phyloP scores from a whole-genome alignment of 2,797 vertebrate genomes.

The Ispidina lecontei region DNA sequence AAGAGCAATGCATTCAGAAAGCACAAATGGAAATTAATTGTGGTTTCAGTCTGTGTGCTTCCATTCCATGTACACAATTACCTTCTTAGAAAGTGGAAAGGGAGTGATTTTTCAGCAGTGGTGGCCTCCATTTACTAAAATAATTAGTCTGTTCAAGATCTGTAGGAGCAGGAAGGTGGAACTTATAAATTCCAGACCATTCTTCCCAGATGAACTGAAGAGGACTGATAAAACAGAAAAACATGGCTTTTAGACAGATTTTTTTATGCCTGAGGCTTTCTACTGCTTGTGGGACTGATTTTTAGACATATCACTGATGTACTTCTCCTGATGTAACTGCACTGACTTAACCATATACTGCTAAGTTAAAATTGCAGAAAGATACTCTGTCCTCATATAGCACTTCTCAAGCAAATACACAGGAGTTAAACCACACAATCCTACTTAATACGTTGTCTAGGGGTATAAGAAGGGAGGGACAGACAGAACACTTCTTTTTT shows the following conservation, averaged over 20 bases:
- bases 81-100: not conserved
- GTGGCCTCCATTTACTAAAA: not conserved
- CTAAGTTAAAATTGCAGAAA: constrained; percentile 15
- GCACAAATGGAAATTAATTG: not conserved
- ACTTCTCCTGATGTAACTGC: not conserved
- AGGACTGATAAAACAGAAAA: not conserved
- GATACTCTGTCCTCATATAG: not conserved
- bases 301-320: not conserved
- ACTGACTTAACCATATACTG: not conserved
- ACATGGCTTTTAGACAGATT: not conserved
- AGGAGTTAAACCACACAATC: not conserved
- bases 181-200: not conserved
- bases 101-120: not conserved
- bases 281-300: not conserved
- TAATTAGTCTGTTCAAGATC: not conserved
- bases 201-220: not conserved
- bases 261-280: not conserved
- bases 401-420: not conserved
- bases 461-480: not conserved
- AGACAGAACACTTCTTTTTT: not conserved
- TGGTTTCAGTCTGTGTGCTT: not conserved
- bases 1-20: not conserved
- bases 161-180: not conserved
- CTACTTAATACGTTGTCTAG: not conserved
- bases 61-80: not conserved